A percentile compares a stretch with the other conserved stretches of the same genome.
phyloP scores from a whole-genome alignment of 2,888 invertebrate genomes.

The Caradrina clavipalpis region DNA sequence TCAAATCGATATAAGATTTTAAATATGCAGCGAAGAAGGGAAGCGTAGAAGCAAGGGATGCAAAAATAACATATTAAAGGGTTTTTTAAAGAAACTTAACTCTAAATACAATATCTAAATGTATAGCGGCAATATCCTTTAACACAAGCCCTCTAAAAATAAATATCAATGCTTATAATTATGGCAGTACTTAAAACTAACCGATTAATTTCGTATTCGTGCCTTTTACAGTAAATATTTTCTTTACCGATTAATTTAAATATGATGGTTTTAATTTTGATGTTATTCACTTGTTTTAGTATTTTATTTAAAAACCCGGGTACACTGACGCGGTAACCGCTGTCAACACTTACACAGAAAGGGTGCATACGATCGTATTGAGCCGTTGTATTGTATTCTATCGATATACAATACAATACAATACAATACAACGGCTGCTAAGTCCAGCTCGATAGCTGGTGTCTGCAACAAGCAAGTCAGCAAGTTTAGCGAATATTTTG shows the following conservation, averaged over 20 bases:
- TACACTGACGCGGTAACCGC: too few species aligned
- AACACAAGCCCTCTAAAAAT: conserved; percentile 71
- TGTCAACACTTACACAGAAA: too few species aligned
- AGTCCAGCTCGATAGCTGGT: too few species aligned
- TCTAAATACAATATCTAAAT: conserved; percentile 48
- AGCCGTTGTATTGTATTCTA: too few species aligned
- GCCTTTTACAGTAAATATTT: conserved; percentile 48
- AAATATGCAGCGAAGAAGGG: conserved; percentile 13
- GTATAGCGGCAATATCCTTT: conserved; percentile 43
- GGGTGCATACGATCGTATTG: too few species aligned
- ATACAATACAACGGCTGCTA: too few species aligned
- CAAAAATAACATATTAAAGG: conserved; percentile 11
- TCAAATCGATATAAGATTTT: conserved; percentile 63
- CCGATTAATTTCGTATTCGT: conserved; percentile 48
- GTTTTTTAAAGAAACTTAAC: conserved; percentile 6
- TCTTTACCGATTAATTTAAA: conserved; percentile 37
- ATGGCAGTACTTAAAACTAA: conserved; percentile 75
- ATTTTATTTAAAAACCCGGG: neutral
- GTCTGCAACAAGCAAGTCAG: too few species aligned
- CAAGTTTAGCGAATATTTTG: too few species aligned
- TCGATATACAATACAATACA: too few species aligned
- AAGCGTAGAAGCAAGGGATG: conserved; percentile 31
- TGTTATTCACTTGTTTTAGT: neutral
- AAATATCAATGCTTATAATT: conserved; percentile 70
- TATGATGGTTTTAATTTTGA: conserved; percentile 7